Percentiles rank a stretch among this genome's conserved stretches.
These are phyloP conservation scores for Neofelis nebulosa DNA, from an alignment of 2,113 vertebrate genomes.

Conservation along the genomic window DNA sequence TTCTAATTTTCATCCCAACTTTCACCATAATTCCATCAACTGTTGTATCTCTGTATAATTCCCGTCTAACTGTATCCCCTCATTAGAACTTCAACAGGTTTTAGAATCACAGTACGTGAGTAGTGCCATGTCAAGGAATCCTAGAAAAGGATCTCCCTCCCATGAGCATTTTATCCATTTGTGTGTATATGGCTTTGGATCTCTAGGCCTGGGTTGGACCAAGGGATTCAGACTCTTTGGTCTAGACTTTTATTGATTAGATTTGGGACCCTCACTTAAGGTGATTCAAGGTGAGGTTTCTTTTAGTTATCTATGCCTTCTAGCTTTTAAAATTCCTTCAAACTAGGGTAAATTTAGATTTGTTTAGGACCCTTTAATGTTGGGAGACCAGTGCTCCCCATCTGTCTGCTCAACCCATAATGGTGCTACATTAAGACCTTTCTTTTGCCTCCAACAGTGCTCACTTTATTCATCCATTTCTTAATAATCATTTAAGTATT, in stretches of 20 bases:
- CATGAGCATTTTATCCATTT: not conserved
- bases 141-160: not conserved
- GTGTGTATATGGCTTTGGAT: not conserved
- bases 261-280: not conserved
- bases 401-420: not conserved
- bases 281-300: not conserved
- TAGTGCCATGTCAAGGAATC: not conserved
- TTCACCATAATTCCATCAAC: not conserved
- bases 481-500: not conserved
- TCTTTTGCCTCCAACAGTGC: not conserved
- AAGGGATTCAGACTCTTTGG: not conserved
- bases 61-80: not conserved
- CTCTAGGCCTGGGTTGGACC: not conserved
- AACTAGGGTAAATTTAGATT: not conserved
- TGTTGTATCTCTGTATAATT: not conserved
- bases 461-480: not conserved
- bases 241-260: not conserved
- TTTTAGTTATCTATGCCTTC: not conserved
- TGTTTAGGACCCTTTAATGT: not conserved
- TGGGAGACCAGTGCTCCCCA: not conserved
- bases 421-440: not conserved
- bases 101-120: not conserved
- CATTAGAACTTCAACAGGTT: not conserved
- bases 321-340: slow-evolving; percentile 13
- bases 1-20: slow-evolving; percentile 29